Percentiles rank a stretch among this genome's conserved stretches.
Conservation (phyloP, 2,888 invertebrate species). For the Macrosoma leucophasiata region DNA sequence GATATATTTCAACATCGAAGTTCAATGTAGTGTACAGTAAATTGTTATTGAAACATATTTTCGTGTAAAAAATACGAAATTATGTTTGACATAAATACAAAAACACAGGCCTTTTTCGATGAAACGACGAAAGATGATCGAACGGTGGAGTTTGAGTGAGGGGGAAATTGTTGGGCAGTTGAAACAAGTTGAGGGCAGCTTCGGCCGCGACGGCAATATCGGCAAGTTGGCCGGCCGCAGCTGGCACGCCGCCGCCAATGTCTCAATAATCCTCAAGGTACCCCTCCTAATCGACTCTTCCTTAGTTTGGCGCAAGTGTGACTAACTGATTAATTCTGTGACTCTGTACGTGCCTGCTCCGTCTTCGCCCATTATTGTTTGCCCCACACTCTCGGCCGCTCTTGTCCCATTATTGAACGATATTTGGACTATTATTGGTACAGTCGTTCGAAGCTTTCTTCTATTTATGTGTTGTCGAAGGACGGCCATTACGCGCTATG, state of each 20-base stretch:
- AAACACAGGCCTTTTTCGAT: slow-evolving; percentile 16
- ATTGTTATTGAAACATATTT: too few species aligned
- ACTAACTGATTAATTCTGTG: slow-evolving; percentile 73
- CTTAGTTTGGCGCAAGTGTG: slow-evolving; percentile 70
- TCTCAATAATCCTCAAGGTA: slow-evolving; percentile 73
- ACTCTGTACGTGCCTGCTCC: slow-evolving; percentile 59
- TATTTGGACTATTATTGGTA: slow-evolving; percentile 62
- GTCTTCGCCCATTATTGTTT: slow-evolving; percentile 60
- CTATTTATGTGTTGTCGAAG: slow-evolving; percentile 61
- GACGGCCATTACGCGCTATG: slow-evolving; percentile 49
- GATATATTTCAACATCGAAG: too few species aligned
- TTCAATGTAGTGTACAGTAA: too few species aligned
- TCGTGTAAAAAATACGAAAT: not conserved
- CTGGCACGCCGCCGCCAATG: slow-evolving; percentile 64
- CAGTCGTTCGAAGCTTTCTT: slow-evolving; percentile 40
- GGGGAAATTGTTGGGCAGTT: slow-evolving; percentile 62
- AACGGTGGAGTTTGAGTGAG: slow-evolving; percentile 55
- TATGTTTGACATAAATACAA: too few species aligned
- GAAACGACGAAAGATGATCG: slow-evolving; percentile 62
- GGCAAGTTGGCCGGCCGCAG: slow-evolving; percentile 63
- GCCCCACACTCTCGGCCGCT: slow-evolving; percentile 52
- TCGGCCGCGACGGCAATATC: slow-evolving; percentile 61
- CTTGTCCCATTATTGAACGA: slow-evolving; percentile 62
- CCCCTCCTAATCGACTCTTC: slow-evolving; percentile 74
- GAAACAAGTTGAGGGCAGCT: slow-evolving; percentile 63